phyloP scores from a whole-genome alignment of 2,113 vertebrate genomes.

The Grammomys dolichurus region DNA sequence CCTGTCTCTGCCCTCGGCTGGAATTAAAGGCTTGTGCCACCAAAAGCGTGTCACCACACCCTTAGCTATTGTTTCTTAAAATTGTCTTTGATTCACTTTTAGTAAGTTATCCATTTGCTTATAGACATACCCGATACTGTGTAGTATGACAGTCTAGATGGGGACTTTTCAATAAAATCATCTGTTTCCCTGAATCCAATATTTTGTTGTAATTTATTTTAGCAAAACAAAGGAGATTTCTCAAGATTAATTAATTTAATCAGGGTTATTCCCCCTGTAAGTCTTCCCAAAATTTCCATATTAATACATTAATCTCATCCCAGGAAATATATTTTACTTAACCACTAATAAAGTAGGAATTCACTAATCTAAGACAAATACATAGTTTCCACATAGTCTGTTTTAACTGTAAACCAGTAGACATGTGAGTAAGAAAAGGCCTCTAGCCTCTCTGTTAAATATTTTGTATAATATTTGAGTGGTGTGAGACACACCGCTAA shows the following conservation, averaged over 20 bases:
- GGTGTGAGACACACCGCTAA: not conserved
- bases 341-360: constrained; percentile 15
- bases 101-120: not conserved
- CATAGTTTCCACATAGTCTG: not conserved
- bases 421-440: not conserved
- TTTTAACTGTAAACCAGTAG: not conserved
- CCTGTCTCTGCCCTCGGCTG: not conserved
- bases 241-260: not conserved
- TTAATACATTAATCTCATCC: constrained; percentile 30
- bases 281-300: constrained; percentile 4
- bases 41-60: not conserved
- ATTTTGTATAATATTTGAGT: not conserved
- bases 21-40: not conserved
- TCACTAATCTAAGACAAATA: constrained; percentile 31
- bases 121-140: not conserved
- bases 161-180: constrained; percentile 7
- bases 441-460: not conserved
- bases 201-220: not conserved
- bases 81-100: constrained; percentile 21
- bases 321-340: constrained; percentile 52
- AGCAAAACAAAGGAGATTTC: not conserved
- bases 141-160: not conserved
- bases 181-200: not conserved
- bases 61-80: constrained; percentile 18
- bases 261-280: not conserved